Evolutionary conservation across 2,113 vertebrate genomes (phyloP).

Genomic region (Struthidea cinerea): DNA sequence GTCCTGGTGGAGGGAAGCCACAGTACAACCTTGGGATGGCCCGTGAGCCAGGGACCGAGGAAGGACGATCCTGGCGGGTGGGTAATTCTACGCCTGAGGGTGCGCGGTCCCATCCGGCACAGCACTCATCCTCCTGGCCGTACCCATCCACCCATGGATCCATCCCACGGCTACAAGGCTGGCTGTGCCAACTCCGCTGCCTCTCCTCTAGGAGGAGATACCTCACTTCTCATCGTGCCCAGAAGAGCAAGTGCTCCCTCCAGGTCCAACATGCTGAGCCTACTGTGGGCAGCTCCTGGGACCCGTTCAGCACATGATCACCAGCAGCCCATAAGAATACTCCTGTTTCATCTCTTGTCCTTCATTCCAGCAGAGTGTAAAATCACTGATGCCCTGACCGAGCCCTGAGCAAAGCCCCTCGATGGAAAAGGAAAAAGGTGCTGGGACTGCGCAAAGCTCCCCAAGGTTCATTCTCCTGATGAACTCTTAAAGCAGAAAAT

Average conservation of each 20-base stretch:
- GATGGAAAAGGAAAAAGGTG: background rate
- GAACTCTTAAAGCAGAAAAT: background rate
- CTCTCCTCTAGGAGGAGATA: background rate
- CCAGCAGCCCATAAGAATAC: background rate
- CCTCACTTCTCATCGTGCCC: background rate
- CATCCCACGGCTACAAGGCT: background rate
- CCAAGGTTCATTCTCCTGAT: background rate
- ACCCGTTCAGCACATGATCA: background rate
- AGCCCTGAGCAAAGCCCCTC: background rate
- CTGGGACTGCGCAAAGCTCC: background rate
- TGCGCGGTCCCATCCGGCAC: rapidly evolving
- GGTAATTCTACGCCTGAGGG: background rate
- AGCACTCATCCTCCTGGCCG: background rate
- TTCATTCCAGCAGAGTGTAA: background rate
- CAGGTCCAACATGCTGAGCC: background rate
- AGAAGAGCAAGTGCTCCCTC: background rate
- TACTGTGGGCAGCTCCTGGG: background rate
- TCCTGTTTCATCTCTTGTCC: background rate
- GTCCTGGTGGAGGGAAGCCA: background rate
- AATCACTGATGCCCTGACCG: background rate
- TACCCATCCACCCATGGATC: rapidly evolving
- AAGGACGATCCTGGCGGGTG: background rate
- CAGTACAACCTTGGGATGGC: rapidly evolving
- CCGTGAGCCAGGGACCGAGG: rapidly evolving
- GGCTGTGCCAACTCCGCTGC: background rate